Percentiles rank a stretch among this genome's conserved stretches.
Conservation (phyloP, 1,140 invertebrate species). For the Fopius arisanus region DNA sequence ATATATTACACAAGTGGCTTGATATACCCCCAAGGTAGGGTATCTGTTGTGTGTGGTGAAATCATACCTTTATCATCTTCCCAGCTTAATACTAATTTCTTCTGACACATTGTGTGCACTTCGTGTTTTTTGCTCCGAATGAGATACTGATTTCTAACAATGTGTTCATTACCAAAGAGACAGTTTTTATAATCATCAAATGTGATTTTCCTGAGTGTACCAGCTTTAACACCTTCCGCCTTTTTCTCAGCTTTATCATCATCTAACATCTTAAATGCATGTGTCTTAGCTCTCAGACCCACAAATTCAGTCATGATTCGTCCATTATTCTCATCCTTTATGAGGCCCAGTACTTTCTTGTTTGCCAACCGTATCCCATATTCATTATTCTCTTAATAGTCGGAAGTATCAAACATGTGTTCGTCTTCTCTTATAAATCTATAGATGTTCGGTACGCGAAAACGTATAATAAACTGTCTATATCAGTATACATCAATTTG, state of each 20-base stretch:
- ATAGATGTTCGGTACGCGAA: neutral
- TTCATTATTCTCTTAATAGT: neutral
- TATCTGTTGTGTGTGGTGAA: constrained; percentile 11
- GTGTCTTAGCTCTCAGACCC: constrained; percentile 19
- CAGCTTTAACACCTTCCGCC: constrained; percentile 30
- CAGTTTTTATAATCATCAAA: constrained; percentile 31
- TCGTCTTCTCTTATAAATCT: neutral
- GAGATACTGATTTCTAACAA: constrained; percentile 1
- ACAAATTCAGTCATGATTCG: constrained; percentile 26
- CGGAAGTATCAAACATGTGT: neutral
- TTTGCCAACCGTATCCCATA: neutral
- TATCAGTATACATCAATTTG: constrained; percentile 23
- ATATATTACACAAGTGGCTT: too few relatives aligned
- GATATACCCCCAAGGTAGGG: constrained; percentile 24
- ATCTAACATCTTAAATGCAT: neutral
- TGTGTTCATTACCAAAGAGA: neutral
- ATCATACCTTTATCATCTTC: constrained; percentile 11
- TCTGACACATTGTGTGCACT: constrained; percentile 10
- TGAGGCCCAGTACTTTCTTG: constrained; percentile 28
- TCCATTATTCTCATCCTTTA: constrained; percentile 24
- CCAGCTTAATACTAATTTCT: constrained; percentile 14
- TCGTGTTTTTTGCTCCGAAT: constrained; percentile 6
- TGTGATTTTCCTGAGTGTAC: constrained; percentile 18
- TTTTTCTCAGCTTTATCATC: constrained; percentile 8
- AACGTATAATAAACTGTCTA: neutral